Base-by-base conservation (phyloP, 1,140 invertebrate genomes). In the Brachionus manjavacas region DNA sequence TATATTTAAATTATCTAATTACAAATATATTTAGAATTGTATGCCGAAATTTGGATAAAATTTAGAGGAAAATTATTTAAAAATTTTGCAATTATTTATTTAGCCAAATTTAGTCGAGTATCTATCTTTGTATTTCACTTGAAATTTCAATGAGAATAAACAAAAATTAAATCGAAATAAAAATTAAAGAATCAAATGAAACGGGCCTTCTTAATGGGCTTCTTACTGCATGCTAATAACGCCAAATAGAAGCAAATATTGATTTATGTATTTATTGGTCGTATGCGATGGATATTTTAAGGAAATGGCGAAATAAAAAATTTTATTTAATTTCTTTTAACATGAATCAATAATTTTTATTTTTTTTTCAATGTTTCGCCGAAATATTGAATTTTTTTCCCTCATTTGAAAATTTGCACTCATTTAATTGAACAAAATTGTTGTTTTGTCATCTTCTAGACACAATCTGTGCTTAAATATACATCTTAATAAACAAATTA, bases 1-100 rank as follows among this genome's bases (percentile, higher is more conserved):
- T 60, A 60, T 60, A 60, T 60, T 60, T 60, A 60, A 60, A 60
- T 60, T 60, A 60, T 60, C 52, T 60, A 60, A 60, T 60, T 60
- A 60, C 52, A 60, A 60, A 20, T 60, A 60, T 60, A 60, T 60
- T 35, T 60, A 60, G 52, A 60, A 60, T 60, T 60, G 52, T 23
- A 60, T 60, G 20, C n/a, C 20, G n/a, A 60, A 60, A 60, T 60
- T 60, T 60, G 11, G 52, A 60, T 20, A 52, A 6, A 60, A 60
- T 60, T 60, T 60, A 20, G n/a, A 60, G n/a, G 52, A 60, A 60
- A 60, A 60, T 60, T 60, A 60, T 60, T 60, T 60, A 7, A 20
- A 55, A 60, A 60, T 60, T 60, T 60, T 20, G 52, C 16, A 20
- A 20, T 60, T 60, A 60, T 60, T 60, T 60, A 60, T 60, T 23